A percentile compares a stretch with the other conserved stretches of the same genome.
phyloP scores from a whole-genome alignment of 2,113 vertebrate species.

The Misgurnus anguillicaudatus region DNA sequence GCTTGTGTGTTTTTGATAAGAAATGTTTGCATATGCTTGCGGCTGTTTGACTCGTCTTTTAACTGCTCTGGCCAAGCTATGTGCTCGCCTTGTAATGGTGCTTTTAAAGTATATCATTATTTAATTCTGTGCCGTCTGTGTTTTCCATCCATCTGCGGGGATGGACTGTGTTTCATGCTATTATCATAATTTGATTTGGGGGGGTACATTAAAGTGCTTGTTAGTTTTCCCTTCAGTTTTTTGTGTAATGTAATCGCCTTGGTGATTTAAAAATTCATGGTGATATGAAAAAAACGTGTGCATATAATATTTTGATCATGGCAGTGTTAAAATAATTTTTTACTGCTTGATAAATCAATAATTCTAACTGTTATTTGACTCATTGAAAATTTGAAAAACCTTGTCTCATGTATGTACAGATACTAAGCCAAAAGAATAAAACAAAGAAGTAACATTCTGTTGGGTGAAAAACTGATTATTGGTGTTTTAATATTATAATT shows the following conservation, averaged over 20 bases:
- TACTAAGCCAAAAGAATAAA: background rate
- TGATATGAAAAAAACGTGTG: background rate
- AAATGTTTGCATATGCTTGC: slow-evolving; percentile 43
- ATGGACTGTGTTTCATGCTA: slow-evolving; percentile 1
- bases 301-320: background rate
- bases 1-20: slow-evolving; percentile 38
- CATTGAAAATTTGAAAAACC: background rate
- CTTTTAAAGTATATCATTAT: slow-evolving; percentile 30
- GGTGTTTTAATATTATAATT: background rate
- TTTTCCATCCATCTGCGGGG: background rate
- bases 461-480: background rate
- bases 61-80: background rate
- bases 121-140: slow-evolving; percentile 11
- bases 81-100: slow-evolving; percentile 16
- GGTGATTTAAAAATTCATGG: background rate
- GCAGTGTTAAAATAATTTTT: background rate
- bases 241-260: background rate
- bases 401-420: background rate
- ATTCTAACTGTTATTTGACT: background rate
- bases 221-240: background rate
- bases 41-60: slow-evolving; percentile 12
- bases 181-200: slow-evolving; percentile 10
- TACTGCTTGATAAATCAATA: background rate
- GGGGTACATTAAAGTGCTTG: slow-evolving; percentile 17
- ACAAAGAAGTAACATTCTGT: background rate